Base-by-base conservation (phyloP, 2,113 vertebrate genomes). In the Elanus axillaris region DNA sequence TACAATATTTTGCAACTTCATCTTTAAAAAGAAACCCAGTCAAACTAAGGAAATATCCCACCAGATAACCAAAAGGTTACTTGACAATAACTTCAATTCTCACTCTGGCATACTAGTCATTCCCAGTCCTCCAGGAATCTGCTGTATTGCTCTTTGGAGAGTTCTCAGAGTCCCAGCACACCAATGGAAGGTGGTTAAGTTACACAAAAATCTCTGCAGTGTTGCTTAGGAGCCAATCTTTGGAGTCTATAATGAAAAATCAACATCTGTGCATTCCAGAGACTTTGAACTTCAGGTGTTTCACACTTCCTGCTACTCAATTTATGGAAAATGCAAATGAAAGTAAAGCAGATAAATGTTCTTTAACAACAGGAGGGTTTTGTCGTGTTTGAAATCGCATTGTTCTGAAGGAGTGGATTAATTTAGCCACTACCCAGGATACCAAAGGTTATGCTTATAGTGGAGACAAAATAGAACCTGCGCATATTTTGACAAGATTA, bases 251-350 rank as follows among this genome's bases (percentile, higher is more conserved):
- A 93, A 80, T 73, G 86, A 96, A 95, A 94, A 94, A 58, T 71
- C 92, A 83, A 69, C 83, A 88, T 88, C 92, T 95, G 86, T 93
- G 94, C 71, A 86, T 95, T 96, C 86, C 72, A 96, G 73, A 97
- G 96, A 96, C 95, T 96, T 96, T 96, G 96, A 97, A 97, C 96
- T 97, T 97, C 96, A 97, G 97, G 97, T 97, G 96, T 97, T 97
- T 95, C 96, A 90, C 95, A 97, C 94, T 97, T 97, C 96, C 96
- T 97, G 93, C 95, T 95, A 96, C 95, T 97, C 93, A 91, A 94
- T 97, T 97, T 97, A 97, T 97, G 97, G 95, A 97, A 96, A 96
- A 97, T 93, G 95, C 96, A 95, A 96, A 97, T 96, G 84, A 90
- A 96, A 97, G 87, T 92, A 88, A 97, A 97, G 93, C 43, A 97